Conservation (phyloP, 2,797 vertebrate species). For the Tolypeutes matacus region DNA sequence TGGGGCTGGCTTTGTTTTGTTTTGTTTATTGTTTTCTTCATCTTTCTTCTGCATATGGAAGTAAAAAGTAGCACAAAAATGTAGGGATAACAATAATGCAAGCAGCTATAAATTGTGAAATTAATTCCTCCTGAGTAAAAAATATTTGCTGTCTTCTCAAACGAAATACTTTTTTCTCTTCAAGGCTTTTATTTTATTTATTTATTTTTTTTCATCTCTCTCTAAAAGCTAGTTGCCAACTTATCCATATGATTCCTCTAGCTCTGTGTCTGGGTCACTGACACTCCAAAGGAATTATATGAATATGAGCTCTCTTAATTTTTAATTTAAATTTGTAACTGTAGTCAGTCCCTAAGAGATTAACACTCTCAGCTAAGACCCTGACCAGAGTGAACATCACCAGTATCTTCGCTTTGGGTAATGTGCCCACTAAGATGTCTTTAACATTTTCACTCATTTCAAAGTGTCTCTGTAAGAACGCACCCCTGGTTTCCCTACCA, state of each 20-base stretch:
- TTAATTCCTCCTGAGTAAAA: slow-evolving; percentile 32
- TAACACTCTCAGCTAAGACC: not conserved
- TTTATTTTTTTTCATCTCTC: not conserved
- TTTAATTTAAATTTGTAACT: slow-evolving; percentile 25
- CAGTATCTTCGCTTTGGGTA: slow-evolving; percentile 5
- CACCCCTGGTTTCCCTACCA: not conserved
- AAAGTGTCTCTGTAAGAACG: slow-evolving; percentile 43
- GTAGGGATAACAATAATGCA: not conserved
- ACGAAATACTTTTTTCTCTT: not conserved
- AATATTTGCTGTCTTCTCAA: not conserved
- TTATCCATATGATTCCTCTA: not conserved
- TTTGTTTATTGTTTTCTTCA: not conserved
- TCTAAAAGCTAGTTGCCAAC: accelerated
- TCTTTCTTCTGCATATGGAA: not conserved
- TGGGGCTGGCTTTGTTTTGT: not conserved
- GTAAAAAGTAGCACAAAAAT: slow-evolving; percentile 37
- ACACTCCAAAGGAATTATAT: not conserved
- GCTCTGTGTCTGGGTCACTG: not conserved
- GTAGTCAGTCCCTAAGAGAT: not conserved
- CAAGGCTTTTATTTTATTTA: not conserved
- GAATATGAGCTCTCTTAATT: not conserved
- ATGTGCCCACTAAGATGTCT: too few species aligned
- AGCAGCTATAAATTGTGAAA: not conserved
- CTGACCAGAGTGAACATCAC: not conserved
- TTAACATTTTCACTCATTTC: not conserved